A percentile compares a stretch with the other conserved stretches of the same genome.
Evolutionary conservation across 2,888 invertebrate genomes (phyloP).

Genomic region (Erpobdella octoculata): DNA sequence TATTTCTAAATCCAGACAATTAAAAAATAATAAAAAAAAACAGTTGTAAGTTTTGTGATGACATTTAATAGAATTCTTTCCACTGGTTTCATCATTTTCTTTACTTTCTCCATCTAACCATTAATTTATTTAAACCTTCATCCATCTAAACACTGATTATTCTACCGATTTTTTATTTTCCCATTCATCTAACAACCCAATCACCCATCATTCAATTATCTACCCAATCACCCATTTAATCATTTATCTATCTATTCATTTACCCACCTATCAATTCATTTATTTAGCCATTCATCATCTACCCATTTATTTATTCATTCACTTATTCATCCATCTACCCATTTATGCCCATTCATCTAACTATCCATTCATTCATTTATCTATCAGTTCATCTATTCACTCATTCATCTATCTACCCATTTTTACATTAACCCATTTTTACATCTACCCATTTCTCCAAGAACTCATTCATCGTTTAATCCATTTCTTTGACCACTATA

Average conservation of each 20-base stretch:
- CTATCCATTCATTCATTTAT: not conserved
- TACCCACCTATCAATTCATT: not conserved
- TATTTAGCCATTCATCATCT: not conserved
- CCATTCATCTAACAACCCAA: no score
- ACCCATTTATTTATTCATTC: not conserved
- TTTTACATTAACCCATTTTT: not conserved
- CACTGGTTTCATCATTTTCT: no score
- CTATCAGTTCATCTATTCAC: not conserved
- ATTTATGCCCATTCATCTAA: not conserved
- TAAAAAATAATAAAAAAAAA: no score
- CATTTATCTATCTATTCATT: not conserved
- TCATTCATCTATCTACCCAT: not conserved
- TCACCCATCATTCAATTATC: not conserved
- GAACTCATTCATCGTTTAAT: not conserved
- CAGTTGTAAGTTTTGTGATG: no score
- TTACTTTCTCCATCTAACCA: no score
- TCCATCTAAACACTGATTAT: no score
- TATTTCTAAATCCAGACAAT: no score
- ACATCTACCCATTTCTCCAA: not conserved
- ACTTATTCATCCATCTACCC: not conserved
- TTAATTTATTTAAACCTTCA: no score
- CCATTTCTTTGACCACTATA: no score
- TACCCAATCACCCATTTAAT: not conserved
- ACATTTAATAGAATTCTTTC: no score
- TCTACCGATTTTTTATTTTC: no score